phyloP scores from a whole-genome alignment of 2,888 invertebrate species.

The Orthosia gracilis region DNA sequence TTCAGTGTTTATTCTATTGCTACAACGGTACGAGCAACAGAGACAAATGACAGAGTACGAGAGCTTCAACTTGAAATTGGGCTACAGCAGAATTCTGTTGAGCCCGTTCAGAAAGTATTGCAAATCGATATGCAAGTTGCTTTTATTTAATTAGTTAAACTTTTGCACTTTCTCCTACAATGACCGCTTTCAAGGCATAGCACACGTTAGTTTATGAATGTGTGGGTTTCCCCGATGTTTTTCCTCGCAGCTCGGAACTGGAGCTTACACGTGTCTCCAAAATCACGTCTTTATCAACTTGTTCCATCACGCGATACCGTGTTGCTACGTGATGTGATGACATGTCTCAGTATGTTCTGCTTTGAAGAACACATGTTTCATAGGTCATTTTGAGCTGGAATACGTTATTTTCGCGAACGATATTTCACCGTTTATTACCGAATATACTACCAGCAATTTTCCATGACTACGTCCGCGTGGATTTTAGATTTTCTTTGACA shows the following conservation, averaged over 20 bases:
- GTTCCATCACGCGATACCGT: conserved; percentile 29
- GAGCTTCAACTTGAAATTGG: background rate
- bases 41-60: background rate
- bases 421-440: no score
- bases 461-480: no score
- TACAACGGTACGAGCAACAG: no score
- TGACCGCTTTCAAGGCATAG: conserved; percentile 20
- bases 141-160: background rate
- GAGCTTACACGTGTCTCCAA: conserved; percentile 48
- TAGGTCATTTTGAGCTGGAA: background rate
- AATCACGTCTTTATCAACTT: conserved; percentile 25
- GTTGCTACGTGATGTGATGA: conserved; percentile 16
- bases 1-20: no score
- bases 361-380: background rate
- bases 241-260: conserved; percentile 28
- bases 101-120: no score
- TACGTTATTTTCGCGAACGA: background rate
- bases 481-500: no score
- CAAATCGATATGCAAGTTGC: background rate
- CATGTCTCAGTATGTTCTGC: conserved; percentile 1
- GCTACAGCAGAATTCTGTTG: no score
- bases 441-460: no score
- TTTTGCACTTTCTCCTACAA: background rate
- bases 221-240: conserved; percentile 47
- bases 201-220: conserved; percentile 27